Evolutionary conservation across 2,888 invertebrate species (phyloP).

Genomic region (Andrena chrysosceles): DNA sequence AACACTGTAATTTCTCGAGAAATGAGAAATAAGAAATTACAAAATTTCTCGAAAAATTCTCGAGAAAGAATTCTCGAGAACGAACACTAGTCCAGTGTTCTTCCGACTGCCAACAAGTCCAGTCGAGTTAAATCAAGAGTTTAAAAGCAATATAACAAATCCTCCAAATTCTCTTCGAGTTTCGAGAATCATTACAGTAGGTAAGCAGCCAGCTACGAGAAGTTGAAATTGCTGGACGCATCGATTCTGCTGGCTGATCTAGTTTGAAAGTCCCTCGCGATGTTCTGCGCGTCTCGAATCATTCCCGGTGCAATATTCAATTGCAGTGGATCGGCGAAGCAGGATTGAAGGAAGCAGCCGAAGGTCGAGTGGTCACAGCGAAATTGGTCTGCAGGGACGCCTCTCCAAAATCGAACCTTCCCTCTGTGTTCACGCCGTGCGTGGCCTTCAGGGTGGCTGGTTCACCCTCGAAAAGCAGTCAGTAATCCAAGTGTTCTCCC

Average conservation of each 20-base stretch:
- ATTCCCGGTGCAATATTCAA: not conserved
- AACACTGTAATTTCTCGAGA: too few relatives aligned
- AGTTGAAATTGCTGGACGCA: too few relatives aligned
- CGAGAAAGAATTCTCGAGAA: too few relatives aligned
- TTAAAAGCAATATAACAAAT: not conserved
- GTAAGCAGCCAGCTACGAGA: not conserved
- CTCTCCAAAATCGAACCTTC: constrained; percentile 84
- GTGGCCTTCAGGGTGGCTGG: constrained; percentile 95
- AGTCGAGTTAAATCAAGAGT: not conserved
- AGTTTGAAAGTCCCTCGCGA: too few relatives aligned
- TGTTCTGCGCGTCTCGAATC: too few relatives aligned
- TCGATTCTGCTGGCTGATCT: too few relatives aligned
- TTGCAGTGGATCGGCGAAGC: constrained; percentile 94
- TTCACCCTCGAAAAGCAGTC: constrained; percentile 90
- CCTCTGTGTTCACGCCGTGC: constrained; percentile 92
- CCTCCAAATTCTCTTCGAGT: not conserved
- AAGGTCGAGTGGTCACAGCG: constrained; percentile 93
- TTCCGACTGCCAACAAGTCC: not conserved
- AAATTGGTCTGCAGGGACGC: constrained; percentile 92
- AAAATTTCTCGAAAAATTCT: too few relatives aligned
- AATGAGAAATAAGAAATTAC: too few relatives aligned
- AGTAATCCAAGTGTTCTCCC: constrained; percentile 76
- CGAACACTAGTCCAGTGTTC: not conserved
- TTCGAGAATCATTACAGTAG: not conserved
- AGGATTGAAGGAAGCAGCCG: constrained; percentile 91